A percentile compares a stretch with the other conserved stretches of the same genome.
Conservation (phyloP, 2,888 invertebrate species). For the Epirrita christyi region DNA sequence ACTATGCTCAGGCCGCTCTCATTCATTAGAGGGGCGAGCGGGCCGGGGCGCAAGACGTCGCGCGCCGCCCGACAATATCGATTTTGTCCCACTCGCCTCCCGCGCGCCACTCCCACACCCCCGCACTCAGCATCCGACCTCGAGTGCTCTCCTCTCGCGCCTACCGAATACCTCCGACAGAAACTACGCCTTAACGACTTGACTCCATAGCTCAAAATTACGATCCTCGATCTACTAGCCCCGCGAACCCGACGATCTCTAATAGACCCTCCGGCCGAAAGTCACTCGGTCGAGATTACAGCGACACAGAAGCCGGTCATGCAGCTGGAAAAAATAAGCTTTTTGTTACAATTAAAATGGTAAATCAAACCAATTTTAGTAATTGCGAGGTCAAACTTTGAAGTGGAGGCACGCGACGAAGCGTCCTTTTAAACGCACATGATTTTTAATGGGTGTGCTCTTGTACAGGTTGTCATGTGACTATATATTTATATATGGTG, state of each 20-base stretch:
- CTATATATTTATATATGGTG: conserved; percentile 32
- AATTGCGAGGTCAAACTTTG: conserved; percentile 83
- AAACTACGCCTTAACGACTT: conserved; percentile 80
- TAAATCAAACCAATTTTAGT: conserved; percentile 85
- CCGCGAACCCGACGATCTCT: conserved; percentile 67
- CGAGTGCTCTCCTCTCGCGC: conserved; percentile 84
- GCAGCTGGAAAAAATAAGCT: conserved; percentile 80
- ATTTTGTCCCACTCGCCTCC: conserved; percentile 78
- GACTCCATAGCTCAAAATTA: conserved; percentile 80
- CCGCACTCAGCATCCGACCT: conserved; percentile 83
- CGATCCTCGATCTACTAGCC: conserved; percentile 53
- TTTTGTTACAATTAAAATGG: conserved; percentile 85
- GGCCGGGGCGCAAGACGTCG: conserved; percentile 79
- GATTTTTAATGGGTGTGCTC: conserved; percentile 65
- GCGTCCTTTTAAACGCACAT: conserved; percentile 68
- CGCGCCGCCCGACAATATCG: conserved; percentile 83
- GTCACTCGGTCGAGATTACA: conserved; percentile 83
- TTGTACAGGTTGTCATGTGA: conserved; percentile 47
- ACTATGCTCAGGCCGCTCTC: conserved; percentile 81
- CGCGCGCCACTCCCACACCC: conserved; percentile 62
- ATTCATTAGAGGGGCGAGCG: conserved; percentile 80
- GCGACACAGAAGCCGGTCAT: conserved; percentile 64
- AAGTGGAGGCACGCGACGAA: conserved; percentile 67
- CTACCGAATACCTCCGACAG: conserved; percentile 80
- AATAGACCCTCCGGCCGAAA: conserved; percentile 79